phyloP scores from a whole-genome alignment of 2,888 invertebrate genomes.

The Xestoiulus laeticollis region DNA sequence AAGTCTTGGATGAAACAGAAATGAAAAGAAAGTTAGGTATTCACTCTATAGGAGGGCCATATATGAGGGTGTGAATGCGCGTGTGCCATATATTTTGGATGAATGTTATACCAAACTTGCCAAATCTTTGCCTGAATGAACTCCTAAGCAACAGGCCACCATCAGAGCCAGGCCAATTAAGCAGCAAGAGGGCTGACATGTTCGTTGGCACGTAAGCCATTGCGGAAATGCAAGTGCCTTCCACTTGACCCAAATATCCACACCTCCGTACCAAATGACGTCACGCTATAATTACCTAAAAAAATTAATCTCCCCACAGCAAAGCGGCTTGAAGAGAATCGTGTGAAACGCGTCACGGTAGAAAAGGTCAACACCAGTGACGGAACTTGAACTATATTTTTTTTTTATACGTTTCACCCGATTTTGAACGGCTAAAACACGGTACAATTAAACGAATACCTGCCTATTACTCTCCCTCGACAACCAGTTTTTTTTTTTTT shows the following conservation, averaged over 20 bases:
- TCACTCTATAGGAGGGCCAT: neutral
- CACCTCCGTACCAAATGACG: neutral
- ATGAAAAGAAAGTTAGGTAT: slow-evolving; percentile 16
- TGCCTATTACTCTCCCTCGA: neutral
- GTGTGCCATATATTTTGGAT: slow-evolving; percentile 1
- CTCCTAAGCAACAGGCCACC: neutral
- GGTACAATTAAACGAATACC: neutral
- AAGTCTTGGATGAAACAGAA: neutral
- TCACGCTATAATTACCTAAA: neutral
- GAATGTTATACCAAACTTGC: neutral
- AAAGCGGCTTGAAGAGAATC: neutral
- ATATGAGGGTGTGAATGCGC: neutral
- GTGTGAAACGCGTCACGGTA: neutral
- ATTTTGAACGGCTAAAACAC: neutral
- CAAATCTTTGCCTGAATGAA: neutral
- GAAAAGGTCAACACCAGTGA: slow-evolving; percentile 34
- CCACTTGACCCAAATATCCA: slow-evolving; percentile 23
- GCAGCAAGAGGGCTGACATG: neutral
- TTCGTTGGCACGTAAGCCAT: slow-evolving; percentile 7
- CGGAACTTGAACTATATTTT: slow-evolving; percentile 34
- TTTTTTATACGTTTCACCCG: slow-evolving; percentile 1
- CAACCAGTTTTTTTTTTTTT: neutral
- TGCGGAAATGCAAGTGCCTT: slow-evolving; percentile 14
- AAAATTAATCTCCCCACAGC: neutral
- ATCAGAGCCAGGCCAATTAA: neutral